Base-by-base conservation (phyloP, 2,888 invertebrate species). In the Stenolophus ochropezus region DNA sequence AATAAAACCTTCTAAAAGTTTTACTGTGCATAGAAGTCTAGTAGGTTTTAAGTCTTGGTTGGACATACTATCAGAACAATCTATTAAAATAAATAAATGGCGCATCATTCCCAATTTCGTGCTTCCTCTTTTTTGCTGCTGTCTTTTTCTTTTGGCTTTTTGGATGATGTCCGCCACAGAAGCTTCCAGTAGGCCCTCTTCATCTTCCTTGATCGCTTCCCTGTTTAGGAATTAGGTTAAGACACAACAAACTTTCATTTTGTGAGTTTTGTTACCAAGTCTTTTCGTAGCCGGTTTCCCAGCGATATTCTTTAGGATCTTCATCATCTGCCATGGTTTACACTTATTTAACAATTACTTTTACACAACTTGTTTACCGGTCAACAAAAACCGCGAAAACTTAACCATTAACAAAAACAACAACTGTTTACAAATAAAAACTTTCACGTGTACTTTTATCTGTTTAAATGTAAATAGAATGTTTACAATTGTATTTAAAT, bases 81-180 rank as follows among this genome's bases (percentile, higher is more conserved):
- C 99, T 1, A 99, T 89, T 20, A 99, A 93, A 1, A 99, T 89
- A 87, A 95, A 96, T 79, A 99, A 89, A 89, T 99, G 98, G 69
- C 99, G 92, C 99, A 99, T 99, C 98, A 99, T 99, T 47, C 99
- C 99, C 33, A 99, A 92, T 81, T 97, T 93, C 56, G 97, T 94
- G 83, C 96, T 95, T 5, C 94, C 93, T 83, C 92, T 91, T 83
- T 94, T 93, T 56, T 94, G 92, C 42, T 93, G 91, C 83, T 94
- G 93, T 0, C 95, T 91, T 87, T 95, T 95, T 33, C 97, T 92
- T 88, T 96, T 96, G 0, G 97, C 97, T 87, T 95, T 95, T 87
- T 96, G 96, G 77, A 98, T 95, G 84, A 97, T 95, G 86, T 98
- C 97, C 0, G 96, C 95, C 76, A 99, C 95, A 18, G 97, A 94